Evolutionary conservation across 2,888 invertebrate genomes (phyloP).

Genomic region (Agelastica alni): DNA sequence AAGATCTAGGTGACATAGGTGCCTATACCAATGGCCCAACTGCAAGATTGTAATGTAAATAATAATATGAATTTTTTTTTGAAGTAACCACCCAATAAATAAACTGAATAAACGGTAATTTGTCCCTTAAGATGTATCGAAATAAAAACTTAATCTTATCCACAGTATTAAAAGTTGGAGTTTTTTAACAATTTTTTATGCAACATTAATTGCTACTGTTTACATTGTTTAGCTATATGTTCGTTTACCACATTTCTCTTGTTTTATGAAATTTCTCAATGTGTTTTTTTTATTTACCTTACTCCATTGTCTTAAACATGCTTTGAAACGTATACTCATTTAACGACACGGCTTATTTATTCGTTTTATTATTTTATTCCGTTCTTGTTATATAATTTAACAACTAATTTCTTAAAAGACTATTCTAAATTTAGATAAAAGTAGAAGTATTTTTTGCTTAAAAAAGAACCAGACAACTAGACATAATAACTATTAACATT

Average conservation of each 20-base stretch:
- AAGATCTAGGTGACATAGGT: no score
- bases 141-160: no score
- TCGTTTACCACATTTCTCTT: neutral
- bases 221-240: neutral
- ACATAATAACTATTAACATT: no score
- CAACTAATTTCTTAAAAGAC: neutral
- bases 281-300: neutral
- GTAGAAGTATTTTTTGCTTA: neutral
- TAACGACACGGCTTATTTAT: neutral
- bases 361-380: neutral
- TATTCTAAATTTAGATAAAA: neutral
- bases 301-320: neutral
- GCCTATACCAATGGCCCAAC: no score
- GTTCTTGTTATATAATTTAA: neutral
- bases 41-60: no score
- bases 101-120: no score
- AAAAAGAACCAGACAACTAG: no score
- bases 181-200: no score
- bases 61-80: no score
- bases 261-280: neutral
- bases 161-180: no score
- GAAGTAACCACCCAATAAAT: no score
- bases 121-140: no score
- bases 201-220: neutral
- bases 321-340: neutral